Evolutionary conservation across 2,113 vertebrate genomes (phyloP).

Genomic region (Pseudorasbora parva): DNA sequence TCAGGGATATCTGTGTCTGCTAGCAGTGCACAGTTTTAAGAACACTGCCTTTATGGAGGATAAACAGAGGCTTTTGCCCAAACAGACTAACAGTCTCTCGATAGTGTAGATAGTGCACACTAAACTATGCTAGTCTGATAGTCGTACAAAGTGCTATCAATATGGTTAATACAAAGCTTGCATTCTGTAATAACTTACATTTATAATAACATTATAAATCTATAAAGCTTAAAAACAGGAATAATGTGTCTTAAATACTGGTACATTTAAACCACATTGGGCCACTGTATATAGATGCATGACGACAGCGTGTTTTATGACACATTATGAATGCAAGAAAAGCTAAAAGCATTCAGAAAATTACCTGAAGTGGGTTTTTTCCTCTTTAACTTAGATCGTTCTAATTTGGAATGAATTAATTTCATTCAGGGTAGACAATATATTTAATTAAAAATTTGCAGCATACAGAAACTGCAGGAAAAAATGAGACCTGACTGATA

Average conservation of each 20-base stretch:
- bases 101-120: conserved; percentile 57
- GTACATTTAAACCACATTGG: neutral
- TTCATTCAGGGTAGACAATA: too few species aligned
- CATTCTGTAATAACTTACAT: neutral
- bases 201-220: neutral
- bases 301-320: neutral
- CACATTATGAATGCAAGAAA: neutral
- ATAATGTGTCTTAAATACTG: neutral
- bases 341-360: neutral
- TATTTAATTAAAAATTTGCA: too few species aligned
- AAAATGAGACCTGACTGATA: too few species aligned
- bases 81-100: conserved; percentile 50
- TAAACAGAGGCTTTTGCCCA: conserved; percentile 65
- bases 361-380: neutral
- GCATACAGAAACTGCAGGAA: too few species aligned
- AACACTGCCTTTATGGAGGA: conserved; percentile 66
- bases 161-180: neutral
- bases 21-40: conserved; percentile 64
- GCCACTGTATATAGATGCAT: neutral
- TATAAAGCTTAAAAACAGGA: neutral
- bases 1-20: conserved; percentile 70
- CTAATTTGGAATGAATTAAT: too few species aligned
- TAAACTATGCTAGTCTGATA: neutral
- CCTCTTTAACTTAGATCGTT: too few species aligned
- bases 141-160: neutral